Conservation (phyloP, 2,888 invertebrate species). For the Tribolium freemani region DNA sequence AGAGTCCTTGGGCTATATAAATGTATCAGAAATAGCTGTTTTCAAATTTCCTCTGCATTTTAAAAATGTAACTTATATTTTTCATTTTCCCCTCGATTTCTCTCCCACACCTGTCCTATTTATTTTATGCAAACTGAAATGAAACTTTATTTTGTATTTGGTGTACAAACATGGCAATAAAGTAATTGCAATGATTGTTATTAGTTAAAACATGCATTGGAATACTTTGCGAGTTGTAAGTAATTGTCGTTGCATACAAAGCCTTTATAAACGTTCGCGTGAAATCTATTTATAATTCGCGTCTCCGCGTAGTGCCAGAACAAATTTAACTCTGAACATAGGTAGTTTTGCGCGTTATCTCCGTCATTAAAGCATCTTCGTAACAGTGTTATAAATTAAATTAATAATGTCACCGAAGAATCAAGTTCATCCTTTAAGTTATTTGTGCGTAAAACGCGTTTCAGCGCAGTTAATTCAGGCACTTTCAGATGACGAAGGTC, state of each 20-base stretch:
- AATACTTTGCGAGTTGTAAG: neutral
- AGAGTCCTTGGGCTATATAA: too few species aligned
- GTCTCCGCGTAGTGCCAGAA: conserved; percentile 18
- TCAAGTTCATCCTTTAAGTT: conserved; percentile 73
- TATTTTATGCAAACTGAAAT: too few species aligned
- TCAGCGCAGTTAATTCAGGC: conserved; percentile 76
- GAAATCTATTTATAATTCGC: conserved; percentile 27
- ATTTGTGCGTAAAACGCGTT: conserved; percentile 73
- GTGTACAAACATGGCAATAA: too few species aligned
- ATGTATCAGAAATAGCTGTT: too few species aligned
- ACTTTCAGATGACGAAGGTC: conserved; percentile 73
- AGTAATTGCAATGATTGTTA: too few species aligned
- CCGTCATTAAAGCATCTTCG: conserved; percentile 7
- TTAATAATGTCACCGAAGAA: conserved; percentile 76
- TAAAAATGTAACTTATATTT: too few species aligned
- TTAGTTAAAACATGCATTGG: too few species aligned
- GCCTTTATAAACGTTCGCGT: conserved; percentile 7
- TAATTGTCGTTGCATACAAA: conserved; percentile 1
- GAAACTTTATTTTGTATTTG: too few species aligned
- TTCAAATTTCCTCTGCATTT: too few species aligned
- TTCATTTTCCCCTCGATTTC: too few species aligned
- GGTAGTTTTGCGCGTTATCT: conserved; percentile 26
- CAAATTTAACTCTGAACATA: conserved; percentile 28
- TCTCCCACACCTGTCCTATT: too few species aligned
- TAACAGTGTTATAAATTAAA: conserved; percentile 24